phyloP scores from a whole-genome alignment of 2,888 invertebrate genomes.

The Stenotaenia linearis region DNA sequence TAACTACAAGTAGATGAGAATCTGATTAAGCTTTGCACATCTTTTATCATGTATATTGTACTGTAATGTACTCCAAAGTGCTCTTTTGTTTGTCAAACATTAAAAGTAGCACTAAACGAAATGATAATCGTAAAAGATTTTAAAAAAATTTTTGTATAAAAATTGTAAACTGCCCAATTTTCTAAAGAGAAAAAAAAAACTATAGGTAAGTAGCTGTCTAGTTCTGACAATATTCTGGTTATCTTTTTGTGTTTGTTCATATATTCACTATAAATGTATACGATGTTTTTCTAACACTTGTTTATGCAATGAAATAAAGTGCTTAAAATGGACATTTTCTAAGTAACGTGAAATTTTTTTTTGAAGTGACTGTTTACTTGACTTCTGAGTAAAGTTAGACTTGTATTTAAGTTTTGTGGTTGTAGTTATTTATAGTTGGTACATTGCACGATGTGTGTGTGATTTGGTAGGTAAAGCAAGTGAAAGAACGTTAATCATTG shows the following conservation, averaged over 20 bases:
- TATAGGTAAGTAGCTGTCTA: background rate
- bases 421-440: no score
- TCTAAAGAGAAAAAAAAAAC: background rate
- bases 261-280: constrained; percentile 13
- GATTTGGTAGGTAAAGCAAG: no score
- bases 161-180: constrained; percentile 18
- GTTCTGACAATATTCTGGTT: constrained; percentile 15
- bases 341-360: background rate
- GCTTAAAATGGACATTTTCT: background rate
- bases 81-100: constrained; percentile 26
- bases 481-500: no score
- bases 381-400: no score
- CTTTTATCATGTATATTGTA: constrained; percentile 26
- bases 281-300: constrained; percentile 22
- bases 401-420: no score
- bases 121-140: background rate
- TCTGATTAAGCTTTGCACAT: constrained; percentile 15
- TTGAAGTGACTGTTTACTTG: background rate
- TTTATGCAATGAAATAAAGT: constrained; percentile 21
- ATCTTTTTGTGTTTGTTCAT: constrained; percentile 20
- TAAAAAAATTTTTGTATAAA: background rate
- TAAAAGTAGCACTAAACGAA: constrained; percentile 1
- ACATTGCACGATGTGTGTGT: no score
- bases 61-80: constrained; percentile 20
- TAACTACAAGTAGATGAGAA: background rate